phyloP scores from a whole-genome alignment of 2,113 vertebrate species.

The Falco punctatus region DNA sequence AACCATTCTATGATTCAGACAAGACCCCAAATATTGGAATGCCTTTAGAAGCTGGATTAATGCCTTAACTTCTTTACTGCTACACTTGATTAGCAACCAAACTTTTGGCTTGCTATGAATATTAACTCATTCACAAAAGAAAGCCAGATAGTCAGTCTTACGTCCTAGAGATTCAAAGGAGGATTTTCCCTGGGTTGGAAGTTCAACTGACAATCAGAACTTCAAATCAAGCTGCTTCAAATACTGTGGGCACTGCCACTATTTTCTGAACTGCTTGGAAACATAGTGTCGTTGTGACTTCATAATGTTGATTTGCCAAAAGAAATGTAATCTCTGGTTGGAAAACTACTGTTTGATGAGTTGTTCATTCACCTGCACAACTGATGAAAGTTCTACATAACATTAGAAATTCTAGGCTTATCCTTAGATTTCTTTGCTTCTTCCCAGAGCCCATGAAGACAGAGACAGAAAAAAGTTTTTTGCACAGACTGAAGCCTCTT shows the following conservation, averaged over 20 bases:
- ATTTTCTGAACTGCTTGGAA: constrained; percentile 12
- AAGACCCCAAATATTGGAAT: not conserved
- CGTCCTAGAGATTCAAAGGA: not conserved
- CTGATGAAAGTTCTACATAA: not conserved
- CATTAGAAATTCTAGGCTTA: constrained; percentile 33
- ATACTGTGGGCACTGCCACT: constrained; percentile 6
- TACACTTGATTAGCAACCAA: not conserved
- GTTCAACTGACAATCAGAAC: constrained; percentile 18
- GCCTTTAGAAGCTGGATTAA: not conserved
- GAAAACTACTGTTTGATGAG: constrained; percentile 17
- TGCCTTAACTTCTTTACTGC: not conserved
- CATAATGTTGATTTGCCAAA: constrained; percentile 20
- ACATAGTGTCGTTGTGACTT: constrained; percentile 11
- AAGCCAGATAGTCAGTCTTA: not conserved
- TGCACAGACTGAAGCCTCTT: constrained; percentile 17
- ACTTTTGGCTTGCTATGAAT: constrained; percentile 18
- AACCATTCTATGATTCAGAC: not conserved
- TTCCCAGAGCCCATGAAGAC: not conserved
- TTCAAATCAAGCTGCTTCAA: constrained; percentile 19
- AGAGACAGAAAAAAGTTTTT: constrained; percentile 37
- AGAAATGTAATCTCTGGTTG: constrained; percentile 9
- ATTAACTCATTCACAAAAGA: constrained; percentile 3
- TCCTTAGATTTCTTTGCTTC: constrained; percentile 24
- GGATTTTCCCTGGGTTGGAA: constrained; percentile 1
- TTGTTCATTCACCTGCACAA: constrained; percentile 26